These are phyloP conservation scores for Manduca sexta DNA, from an alignment of 1,140 invertebrate species.

Conservation along the genomic window DNA sequence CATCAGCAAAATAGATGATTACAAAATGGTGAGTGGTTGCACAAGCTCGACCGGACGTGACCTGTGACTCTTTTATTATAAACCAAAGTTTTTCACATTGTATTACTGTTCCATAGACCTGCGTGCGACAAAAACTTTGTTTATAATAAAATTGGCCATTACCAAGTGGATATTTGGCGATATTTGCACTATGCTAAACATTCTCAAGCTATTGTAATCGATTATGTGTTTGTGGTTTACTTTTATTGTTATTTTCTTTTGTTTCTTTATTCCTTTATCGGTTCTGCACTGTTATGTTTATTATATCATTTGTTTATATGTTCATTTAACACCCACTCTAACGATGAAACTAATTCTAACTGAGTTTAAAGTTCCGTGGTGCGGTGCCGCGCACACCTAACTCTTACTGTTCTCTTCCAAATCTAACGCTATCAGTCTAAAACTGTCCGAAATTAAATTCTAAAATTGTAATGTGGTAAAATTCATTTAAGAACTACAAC, in stretches of 20 bases:
- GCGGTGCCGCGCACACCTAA: constrained; percentile 36
- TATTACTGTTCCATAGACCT: too few species aligned
- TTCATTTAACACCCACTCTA: constrained; percentile 22
- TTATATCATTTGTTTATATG: background rate
- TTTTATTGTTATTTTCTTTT: constrained; percentile 27
- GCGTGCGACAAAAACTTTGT: constrained; percentile 36
- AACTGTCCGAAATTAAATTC: background rate
- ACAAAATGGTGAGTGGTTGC: constrained; percentile 94
- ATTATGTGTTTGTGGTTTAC: constrained; percentile 46
- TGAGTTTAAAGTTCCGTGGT: constrained; percentile 23
- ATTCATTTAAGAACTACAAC: background rate
- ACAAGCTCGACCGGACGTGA: constrained; percentile 38
- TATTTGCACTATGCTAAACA: constrained; percentile 59
- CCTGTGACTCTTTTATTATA: constrained; percentile 59
- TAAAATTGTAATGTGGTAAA: background rate
- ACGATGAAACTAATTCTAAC: constrained; percentile 11
- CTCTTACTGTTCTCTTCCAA: background rate
- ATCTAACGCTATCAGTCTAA: too few species aligned
- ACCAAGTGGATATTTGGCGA: constrained; percentile 48
- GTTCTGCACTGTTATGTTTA: constrained; percentile 35
- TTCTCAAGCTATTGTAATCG: constrained; percentile 56
- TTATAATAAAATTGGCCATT: constrained; percentile 60
- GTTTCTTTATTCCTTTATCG: constrained; percentile 21
- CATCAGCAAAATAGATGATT: constrained; percentile 99
- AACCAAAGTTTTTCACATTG: constrained; percentile 36